phyloP scores from a whole-genome alignment of 1,140 invertebrate genomes.

The Phocides pigmalion region DNA sequence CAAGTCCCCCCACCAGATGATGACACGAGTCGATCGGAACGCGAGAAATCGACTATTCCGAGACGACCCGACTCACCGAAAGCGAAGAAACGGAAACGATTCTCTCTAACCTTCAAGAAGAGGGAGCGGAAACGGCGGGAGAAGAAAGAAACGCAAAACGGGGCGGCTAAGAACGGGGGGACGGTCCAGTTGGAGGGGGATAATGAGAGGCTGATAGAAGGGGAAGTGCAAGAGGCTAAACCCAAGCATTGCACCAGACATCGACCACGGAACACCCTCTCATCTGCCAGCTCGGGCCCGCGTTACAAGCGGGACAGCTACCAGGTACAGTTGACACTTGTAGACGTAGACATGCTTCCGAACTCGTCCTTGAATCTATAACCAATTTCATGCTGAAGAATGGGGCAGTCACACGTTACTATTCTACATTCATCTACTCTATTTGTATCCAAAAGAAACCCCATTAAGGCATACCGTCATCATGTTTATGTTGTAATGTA shows the following conservation, averaged over 20 bases:
- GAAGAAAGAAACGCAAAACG: constrained; percentile 73
- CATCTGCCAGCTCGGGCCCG: constrained; percentile 72
- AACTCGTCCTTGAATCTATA: constrained; percentile 10
- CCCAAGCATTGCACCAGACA: constrained; percentile 70
- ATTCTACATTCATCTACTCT: constrained; percentile 14
- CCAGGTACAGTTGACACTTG: constrained; percentile 62
- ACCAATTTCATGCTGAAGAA: constrained; percentile 29
- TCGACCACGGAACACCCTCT: constrained; percentile 64
- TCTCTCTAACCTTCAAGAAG: constrained; percentile 80
- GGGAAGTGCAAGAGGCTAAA: constrained; percentile 60
- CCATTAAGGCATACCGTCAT: constrained; percentile 1
- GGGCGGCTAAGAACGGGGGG: constrained; percentile 60
- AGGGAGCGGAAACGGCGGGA: constrained; percentile 77
- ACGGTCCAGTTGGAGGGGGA: constrained; percentile 66
- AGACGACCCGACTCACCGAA: constrained; percentile 75
- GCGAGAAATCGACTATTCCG: constrained; percentile 65
- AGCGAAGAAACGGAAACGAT: constrained; percentile 81
- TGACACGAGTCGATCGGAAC: constrained; percentile 73
- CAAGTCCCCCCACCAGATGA: constrained; percentile 68
- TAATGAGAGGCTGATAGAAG: constrained; percentile 71
- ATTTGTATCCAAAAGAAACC: background rate
- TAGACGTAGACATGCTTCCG: constrained; percentile 23
- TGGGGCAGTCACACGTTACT: constrained; percentile 44
- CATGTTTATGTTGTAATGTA: constrained; percentile 42
- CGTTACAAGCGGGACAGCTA: constrained; percentile 82